Conservation (phyloP, 2,113 vertebrate genomes). For the Silurus asotus region DNA sequence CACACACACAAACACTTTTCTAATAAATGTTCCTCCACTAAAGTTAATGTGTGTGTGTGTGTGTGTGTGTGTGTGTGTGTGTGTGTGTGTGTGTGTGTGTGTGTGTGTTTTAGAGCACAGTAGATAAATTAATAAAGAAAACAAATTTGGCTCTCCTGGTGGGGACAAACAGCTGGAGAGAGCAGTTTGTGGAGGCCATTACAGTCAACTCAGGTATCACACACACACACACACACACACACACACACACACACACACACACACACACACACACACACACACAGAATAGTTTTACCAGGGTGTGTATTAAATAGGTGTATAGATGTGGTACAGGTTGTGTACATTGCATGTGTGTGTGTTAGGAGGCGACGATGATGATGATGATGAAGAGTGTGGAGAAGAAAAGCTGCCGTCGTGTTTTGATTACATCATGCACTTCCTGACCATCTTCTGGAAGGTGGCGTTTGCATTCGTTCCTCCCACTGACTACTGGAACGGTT, state of each 20-base stretch:
- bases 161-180: slow-evolving; percentile 95
- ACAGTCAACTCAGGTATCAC: slow-evolving; percentile 87
- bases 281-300: not conserved
- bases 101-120: slow-evolving; percentile 79
- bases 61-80: slow-evolving; percentile 16
- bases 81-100: not conserved
- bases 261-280: not conserved
- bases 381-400: slow-evolving; percentile 81
- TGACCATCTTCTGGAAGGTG: slow-evolving; percentile 97
- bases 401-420: slow-evolving; percentile 90
- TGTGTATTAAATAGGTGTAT: not conserved
- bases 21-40: not conserved
- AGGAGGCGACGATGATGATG: slow-evolving; percentile 55
- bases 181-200: slow-evolving; percentile 94
- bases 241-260: slow-evolving; percentile 1
- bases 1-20: not conserved
- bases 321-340: not conserved
- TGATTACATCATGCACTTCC: slow-evolving; percentile 96
- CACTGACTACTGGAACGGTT: slow-evolving; percentile 93
- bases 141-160: slow-evolving; percentile 94
- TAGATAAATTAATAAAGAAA: slow-evolving; percentile 98
- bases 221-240: not conserved
- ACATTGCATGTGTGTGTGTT: not conserved
- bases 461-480: slow-evolving; percentile 95
- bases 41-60: not conserved